These are phyloP conservation scores for Chaenodraco wilsoni DNA, from an alignment of 2,797 vertebrate species.

Conservation along the genomic window DNA sequence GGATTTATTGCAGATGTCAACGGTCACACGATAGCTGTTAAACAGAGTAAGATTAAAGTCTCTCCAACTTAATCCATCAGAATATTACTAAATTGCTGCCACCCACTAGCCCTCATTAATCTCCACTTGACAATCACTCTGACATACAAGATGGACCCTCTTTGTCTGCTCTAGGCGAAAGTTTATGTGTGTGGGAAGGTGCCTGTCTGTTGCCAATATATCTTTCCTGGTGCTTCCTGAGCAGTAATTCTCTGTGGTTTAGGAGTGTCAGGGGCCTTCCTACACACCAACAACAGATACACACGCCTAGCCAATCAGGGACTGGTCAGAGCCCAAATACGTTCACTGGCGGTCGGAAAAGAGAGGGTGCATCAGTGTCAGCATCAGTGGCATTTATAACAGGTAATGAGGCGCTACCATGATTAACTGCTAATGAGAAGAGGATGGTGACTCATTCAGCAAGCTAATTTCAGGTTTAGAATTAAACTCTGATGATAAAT, in stretches of 20 bases:
- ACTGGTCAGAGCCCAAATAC: not conserved
- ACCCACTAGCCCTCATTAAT: slow-evolving; percentile 61
- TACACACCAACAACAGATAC: slow-evolving; percentile 34
- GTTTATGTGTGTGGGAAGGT: slow-evolving; percentile 70
- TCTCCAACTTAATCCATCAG: slow-evolving; percentile 40
- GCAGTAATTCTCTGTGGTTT: slow-evolving; percentile 67
- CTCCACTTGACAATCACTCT: slow-evolving; percentile 61
- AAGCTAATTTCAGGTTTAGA: slow-evolving; percentile 60
- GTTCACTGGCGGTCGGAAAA: slow-evolving; percentile 19
- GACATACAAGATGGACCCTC: slow-evolving; percentile 71
- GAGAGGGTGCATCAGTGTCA: slow-evolving; percentile 50
- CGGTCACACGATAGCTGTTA: slow-evolving; percentile 11
- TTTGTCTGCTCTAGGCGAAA: slow-evolving; percentile 58
- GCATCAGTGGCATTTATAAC: slow-evolving; percentile 68
- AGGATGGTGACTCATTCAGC: slow-evolving; percentile 68
- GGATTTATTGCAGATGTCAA: slow-evolving; percentile 9
- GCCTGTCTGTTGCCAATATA: slow-evolving; percentile 63
- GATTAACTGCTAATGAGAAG: slow-evolving; percentile 62
- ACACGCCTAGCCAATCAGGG: slow-evolving; percentile 35
- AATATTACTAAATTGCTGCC: slow-evolving; percentile 57
- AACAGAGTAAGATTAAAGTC: slow-evolving; percentile 49
- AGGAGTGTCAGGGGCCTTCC: slow-evolving; percentile 45
- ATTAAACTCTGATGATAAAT: slow-evolving; percentile 42
- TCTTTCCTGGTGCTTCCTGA: slow-evolving; percentile 57
- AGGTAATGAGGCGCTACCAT: slow-evolving; percentile 56